Evolutionary conservation across 2,113 vertebrate species (phyloP).

Genomic region (Platysteira castanea): DNA sequence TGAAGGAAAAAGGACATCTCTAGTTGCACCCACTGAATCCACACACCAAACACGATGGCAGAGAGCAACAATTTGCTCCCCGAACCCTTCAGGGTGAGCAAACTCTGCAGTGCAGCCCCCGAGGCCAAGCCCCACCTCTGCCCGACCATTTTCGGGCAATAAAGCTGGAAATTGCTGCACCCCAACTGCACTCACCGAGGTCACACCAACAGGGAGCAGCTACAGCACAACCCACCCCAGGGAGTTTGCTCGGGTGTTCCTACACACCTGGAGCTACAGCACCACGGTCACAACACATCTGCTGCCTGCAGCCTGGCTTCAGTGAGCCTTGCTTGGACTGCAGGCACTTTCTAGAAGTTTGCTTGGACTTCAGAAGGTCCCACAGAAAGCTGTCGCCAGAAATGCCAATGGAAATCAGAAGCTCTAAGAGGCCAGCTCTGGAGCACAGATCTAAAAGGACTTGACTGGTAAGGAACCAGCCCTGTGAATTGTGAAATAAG

Average conservation of each 20-base stretch:
- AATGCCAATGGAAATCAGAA: background rate
- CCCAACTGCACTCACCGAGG: background rate
- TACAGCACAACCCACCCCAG: background rate
- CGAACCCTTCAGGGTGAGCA: background rate
- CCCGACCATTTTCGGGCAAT: background rate
- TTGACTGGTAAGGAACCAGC: background rate
- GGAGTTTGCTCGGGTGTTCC: background rate
- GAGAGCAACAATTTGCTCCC: background rate
- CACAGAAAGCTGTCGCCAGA: background rate
- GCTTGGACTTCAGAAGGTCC: background rate
- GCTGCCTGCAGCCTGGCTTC: background rate
- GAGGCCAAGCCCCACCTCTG: background rate
- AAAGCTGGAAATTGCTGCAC: background rate
- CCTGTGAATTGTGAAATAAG: background rate
- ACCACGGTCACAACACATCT: background rate
- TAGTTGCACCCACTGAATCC: background rate
- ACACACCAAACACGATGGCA: fast-evolving
- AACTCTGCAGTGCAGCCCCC: background rate
- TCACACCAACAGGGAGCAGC: background rate
- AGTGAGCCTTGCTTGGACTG: background rate
- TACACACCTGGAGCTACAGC: background rate
- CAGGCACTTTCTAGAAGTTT: background rate
- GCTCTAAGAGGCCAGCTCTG: fast-evolving
- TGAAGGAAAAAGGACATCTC: background rate
- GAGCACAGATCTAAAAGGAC: background rate